Percentiles rank a stretch among this genome's conserved stretches.
Evolutionary conservation across 2,888 invertebrate species (phyloP).

Genomic region (Rhagonycha fulva): DNA sequence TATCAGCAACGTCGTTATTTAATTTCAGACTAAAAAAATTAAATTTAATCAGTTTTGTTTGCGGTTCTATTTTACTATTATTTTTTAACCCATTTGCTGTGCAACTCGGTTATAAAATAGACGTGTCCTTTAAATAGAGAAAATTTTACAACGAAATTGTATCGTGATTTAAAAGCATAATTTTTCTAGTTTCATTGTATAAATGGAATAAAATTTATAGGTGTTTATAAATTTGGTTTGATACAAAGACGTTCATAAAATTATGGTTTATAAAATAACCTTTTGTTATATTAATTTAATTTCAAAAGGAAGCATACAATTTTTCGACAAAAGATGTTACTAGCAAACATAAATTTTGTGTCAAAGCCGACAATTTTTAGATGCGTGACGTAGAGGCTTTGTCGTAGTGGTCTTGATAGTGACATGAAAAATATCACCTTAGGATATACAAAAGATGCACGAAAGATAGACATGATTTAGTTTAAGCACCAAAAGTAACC

Average conservation of each 20-base stretch:
- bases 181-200: slow-evolving; percentile 3
- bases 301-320: slow-evolving; percentile 25
- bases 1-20: no score
- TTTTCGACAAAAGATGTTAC: slow-evolving; percentile 34
- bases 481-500: slow-evolving; percentile 28
- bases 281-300: slow-evolving; percentile 25
- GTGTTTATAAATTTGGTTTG: neutral
- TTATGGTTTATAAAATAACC: slow-evolving; percentile 8
- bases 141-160: neutral
- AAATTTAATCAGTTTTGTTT: no score
- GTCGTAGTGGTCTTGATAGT: slow-evolving; percentile 34
- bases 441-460: slow-evolving; percentile 40
- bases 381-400: slow-evolving; percentile 35
- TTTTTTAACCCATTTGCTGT: no score
- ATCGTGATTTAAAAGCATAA: slow-evolving; percentile 5
- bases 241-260: neutral
- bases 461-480: slow-evolving; percentile 40
- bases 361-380: slow-evolving; percentile 33
- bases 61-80: no score
- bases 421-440: slow-evolving; percentile 37
- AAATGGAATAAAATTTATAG: neutral
- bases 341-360: slow-evolving; percentile 34
- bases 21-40: no score
- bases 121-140: neutral
- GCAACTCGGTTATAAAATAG: neutral